phyloP scores from a whole-genome alignment of 1,140 invertebrate genomes.

The Pentalonia nigronervosa region DNA sequence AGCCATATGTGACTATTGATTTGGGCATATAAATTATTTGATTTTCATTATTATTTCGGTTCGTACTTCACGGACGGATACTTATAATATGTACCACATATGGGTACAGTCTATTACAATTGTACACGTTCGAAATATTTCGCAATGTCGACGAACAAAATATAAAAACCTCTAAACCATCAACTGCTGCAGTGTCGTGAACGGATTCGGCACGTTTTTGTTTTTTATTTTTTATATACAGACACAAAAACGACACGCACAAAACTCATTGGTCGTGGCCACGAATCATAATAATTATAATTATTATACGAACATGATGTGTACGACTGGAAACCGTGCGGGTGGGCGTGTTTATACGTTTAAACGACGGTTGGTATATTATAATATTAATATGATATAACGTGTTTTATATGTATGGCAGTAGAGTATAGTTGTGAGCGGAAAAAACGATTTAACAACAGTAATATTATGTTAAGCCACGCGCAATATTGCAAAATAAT shows the following conservation, averaged over 20 bases:
- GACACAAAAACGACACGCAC: constrained; percentile 8
- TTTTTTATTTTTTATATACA: background rate
- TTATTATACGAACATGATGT: background rate
- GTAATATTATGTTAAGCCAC: background rate
- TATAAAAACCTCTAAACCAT: background rate
- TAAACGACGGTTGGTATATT: too few species aligned
- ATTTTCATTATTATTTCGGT: background rate
- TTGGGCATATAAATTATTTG: too few species aligned
- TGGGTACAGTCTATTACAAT: background rate
- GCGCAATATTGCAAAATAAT: background rate
- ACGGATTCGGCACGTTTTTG: background rate
- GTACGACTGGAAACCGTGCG: background rate
- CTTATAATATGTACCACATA: background rate
- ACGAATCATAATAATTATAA: constrained; percentile 1
- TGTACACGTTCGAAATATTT: background rate
- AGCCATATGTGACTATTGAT: too few species aligned
- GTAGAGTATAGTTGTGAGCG: background rate
- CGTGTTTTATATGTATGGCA: background rate
- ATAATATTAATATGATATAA: background rate
- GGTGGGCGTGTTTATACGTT: background rate
- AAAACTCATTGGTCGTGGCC: background rate
- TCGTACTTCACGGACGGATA: background rate
- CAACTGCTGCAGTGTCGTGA: background rate
- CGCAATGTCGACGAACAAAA: background rate
- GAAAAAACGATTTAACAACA: background rate